Base-by-base conservation (phyloP, 1,140 invertebrate genomes). In the Oppia nitens region DNA sequence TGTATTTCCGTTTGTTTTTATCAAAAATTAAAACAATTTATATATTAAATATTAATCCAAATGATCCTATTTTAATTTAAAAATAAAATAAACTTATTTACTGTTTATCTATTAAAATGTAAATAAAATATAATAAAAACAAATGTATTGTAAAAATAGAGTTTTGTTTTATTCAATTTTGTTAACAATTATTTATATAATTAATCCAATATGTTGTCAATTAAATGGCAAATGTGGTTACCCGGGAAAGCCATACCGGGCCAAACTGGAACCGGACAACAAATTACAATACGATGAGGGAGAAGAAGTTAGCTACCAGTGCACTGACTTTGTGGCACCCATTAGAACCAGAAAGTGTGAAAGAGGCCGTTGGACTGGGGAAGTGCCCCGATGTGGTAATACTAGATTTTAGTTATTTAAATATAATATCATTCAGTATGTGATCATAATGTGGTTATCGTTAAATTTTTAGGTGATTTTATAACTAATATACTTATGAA, bases 201-300 rank as follows among this genome's bases (percentile, higher is more conserved):
- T 17, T 40, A 40, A 40, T 40, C 17, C 17, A 40, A 40, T 40
- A 40, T 40, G 32, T 40, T 40, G 32, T 17, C 32, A 57, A 23
- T 40, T 57, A 21, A 45, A 47, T 29, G 20, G 40, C 1, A 49
- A 57, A 29, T 57, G 56, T 57, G 56, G 56, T 26, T 57, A 48
- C 48, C 56, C 56, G 9, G 56, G 56, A 29, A 57, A 57, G 28
- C 56, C 56, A 45, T 57, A 50, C 40, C 40, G 47, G 1, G 26
- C 56, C 2, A 57, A 57, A 24, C 26, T 57, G 1, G n/a, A 14
- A 29, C 56, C 56, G 9, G 56, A 57, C 27, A 47, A 50, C 6
- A 57, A 57, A 25, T 27, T 48, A 11, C 45, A 48, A 1, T 57
- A 57, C 23, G 40, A 11, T 1, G 56, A 57, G 17, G 56, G 56